A percentile compares a stretch with the other conserved stretches of the same genome.
These are phyloP conservation scores for Aspidiotus destructor DNA, from an alignment of 2,888 invertebrate genomes.

Conservation along the genomic window DNA sequence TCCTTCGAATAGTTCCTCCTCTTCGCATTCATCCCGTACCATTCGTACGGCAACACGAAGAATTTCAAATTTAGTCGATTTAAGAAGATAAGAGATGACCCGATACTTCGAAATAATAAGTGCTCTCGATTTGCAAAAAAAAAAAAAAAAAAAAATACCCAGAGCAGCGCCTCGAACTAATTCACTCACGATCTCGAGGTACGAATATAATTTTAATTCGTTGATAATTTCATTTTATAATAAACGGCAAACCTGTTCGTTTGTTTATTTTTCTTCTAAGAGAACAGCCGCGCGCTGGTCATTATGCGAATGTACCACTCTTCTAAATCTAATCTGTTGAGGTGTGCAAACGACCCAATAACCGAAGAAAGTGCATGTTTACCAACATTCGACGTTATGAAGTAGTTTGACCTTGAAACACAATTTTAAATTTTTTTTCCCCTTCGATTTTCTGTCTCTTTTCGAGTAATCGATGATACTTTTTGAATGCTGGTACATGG, in stretches of 20 bases:
- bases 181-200: slow-evolving; percentile 1
- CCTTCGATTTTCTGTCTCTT: background rate
- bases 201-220: slow-evolving; percentile 6
- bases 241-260: background rate
- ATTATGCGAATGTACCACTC: slow-evolving; percentile 27
- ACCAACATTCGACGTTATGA: slow-evolving; percentile 19
- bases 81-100: no score
- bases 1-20: no score
- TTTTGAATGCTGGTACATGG: no score
- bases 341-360: slow-evolving; percentile 29
- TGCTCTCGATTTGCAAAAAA: no score
- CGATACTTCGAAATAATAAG: no score
- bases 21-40: no score
- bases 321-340: slow-evolving; percentile 20
- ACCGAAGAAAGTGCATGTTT: slow-evolving; percentile 30
- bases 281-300: background rate
- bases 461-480: background rate
- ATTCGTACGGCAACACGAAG: no score
- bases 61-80: no score
- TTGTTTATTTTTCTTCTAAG: slow-evolving; percentile 2
- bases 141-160: no score
- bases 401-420: slow-evolving; percentile 31
- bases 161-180: background rate
- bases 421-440: slow-evolving; percentile 17
- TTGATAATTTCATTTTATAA: background rate